A percentile compares a stretch with the other conserved stretches of the same genome.
phyloP scores from a whole-genome alignment of 2,113 vertebrate genomes.

The Microtus oregoni region DNA sequence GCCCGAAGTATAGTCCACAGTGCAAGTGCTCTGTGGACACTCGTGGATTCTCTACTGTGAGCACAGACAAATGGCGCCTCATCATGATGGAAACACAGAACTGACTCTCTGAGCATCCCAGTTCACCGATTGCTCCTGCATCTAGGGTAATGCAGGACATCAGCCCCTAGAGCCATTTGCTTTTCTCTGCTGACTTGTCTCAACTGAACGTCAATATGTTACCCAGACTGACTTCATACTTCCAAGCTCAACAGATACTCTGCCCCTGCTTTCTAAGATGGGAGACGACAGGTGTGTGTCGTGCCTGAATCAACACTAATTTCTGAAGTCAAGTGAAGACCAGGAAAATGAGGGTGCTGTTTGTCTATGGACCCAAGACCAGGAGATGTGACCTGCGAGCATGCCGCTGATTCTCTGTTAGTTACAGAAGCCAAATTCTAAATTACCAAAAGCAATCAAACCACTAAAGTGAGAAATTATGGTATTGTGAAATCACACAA shows the following conservation, averaged over 20 bases:
- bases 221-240: not conserved
- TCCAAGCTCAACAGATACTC: not conserved
- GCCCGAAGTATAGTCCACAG: not conserved
- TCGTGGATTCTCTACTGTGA: not conserved
- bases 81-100: not conserved
- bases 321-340: not conserved
- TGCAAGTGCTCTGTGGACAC: accelerated
- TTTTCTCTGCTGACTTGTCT: not conserved
- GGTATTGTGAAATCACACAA: not conserved
- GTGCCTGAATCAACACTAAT: not conserved
- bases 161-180: not conserved
- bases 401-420: not conserved
- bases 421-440: not conserved
- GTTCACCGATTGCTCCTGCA: too few relatives aligned
- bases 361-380: too few relatives aligned
- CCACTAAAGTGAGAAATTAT: not conserved
- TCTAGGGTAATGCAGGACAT: not conserved
- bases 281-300: not conserved
- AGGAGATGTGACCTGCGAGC: not conserved
- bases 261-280: not conserved
- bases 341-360: not conserved
- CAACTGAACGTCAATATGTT: not conserved
- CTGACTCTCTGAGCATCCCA: not conserved
- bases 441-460: not conserved
- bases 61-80: too few relatives aligned